Conservation (phyloP, 2,113 vertebrate genomes). For the Microcebus ravelobensis region DNA sequence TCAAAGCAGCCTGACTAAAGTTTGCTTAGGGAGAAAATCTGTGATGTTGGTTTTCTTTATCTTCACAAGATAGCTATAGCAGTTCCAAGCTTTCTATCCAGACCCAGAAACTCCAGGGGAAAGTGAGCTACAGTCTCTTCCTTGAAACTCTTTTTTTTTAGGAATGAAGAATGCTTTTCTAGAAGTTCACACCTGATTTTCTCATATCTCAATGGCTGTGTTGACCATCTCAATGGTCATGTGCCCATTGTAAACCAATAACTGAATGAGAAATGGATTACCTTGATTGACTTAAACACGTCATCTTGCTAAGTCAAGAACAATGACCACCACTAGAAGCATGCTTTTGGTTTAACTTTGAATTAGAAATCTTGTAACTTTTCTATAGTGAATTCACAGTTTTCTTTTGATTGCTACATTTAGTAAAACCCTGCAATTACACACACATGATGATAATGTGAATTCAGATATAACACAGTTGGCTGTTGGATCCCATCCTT, state of each 20-base stretch:
- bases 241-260: neutral
- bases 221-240: too few species aligned
- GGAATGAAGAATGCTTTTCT: neutral
- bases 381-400: constrained; percentile 34
- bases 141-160: neutral
- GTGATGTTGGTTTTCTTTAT: neutral
- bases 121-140: neutral
- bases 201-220: neutral
- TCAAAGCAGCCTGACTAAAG: neutral
- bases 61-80: neutral
- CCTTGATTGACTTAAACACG: neutral
- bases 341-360: neutral
- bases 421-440: constrained; percentile 27
- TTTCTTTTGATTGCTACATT: neutral
- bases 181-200: neutral
- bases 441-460: neutral
- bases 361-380: constrained; percentile 7
- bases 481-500: neutral
- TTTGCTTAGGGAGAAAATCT: neutral
- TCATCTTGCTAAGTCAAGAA: neutral
- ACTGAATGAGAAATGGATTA: constrained; percentile 23
- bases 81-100: neutral
- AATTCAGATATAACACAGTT: neutral
- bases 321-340: neutral
- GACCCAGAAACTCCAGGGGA: neutral